Evolutionary conservation across 2,888 invertebrate species (phyloP).

Genomic region (Chrysina gloriosa): DNA sequence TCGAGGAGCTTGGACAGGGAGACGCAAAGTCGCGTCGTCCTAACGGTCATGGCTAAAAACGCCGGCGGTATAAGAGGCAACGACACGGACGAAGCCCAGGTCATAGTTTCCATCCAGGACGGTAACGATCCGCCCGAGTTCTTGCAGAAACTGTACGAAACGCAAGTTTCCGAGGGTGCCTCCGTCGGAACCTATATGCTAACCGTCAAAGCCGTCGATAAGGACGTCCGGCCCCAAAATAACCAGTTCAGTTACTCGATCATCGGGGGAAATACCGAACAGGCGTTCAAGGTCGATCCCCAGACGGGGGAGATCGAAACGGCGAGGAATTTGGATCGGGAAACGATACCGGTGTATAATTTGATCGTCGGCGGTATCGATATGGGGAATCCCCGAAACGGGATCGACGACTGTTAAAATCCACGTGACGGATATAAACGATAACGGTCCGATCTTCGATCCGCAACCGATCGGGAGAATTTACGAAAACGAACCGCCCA

Average conservation of each 20-base stretch:
- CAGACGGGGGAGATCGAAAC: conserved; percentile 87
- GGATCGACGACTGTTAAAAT: conserved; percentile 89
- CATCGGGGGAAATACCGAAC: conserved; percentile 83
- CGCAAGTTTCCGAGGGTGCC: conserved; percentile 85
- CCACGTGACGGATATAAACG: conserved; percentile 87
- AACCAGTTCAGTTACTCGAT: conserved; percentile 93
- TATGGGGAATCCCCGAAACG: conserved; percentile 89
- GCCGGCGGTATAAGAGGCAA: conserved; percentile 93
- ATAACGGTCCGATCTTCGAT: conserved; percentile 90
- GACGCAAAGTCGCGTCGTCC: conserved; percentile 87
- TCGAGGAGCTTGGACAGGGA: conserved; percentile 86
- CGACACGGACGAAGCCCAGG: conserved; percentile 95
- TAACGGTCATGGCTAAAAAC: conserved; percentile 95
- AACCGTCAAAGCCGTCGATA: conserved; percentile 88
- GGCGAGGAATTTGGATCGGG: conserved; percentile 81
- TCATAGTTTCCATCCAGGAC: conserved; percentile 93
- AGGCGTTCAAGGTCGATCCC: conserved; percentile 89
- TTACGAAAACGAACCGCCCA: conserved; percentile 87
- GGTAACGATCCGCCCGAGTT: conserved; percentile 97
- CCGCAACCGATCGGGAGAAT: conserved; percentile 80
- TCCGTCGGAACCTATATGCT: conserved; percentile 78
- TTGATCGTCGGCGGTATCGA: conserved; percentile 89
- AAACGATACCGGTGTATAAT: conserved; percentile 79
- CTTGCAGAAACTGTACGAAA: conserved; percentile 80
- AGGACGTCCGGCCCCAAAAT: conserved; percentile 90